Evolutionary conservation across 2,113 vertebrate genomes (phyloP).

Genomic region (Halichoeres trimaculatus): DNA sequence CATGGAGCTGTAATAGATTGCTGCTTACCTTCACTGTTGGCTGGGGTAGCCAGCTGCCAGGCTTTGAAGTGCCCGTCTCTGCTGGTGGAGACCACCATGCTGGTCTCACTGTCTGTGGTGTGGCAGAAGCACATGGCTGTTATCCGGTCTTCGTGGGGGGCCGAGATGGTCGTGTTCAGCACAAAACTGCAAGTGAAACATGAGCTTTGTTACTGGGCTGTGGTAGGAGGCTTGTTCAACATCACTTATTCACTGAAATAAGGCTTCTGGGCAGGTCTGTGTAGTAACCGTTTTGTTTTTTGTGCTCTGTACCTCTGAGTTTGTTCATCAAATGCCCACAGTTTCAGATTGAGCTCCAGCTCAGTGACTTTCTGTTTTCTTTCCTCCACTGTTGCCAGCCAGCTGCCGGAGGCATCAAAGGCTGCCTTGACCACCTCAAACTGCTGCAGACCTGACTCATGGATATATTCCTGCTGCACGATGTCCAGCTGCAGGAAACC

Average conservation of each 20-base stretch:
- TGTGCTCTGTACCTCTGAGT: constrained; percentile 86
- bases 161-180: constrained; percentile 91
- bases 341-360: constrained; percentile 89
- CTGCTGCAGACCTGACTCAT: constrained; percentile 87
- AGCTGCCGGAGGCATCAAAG: constrained; percentile 83
- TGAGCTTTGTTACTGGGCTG: not conserved
- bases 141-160: constrained; percentile 88
- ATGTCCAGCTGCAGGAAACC: constrained; percentile 89
- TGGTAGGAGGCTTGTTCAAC: not conserved
- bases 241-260: not conserved
- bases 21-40: constrained; percentile 75
- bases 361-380: constrained; percentile 80
- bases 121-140: constrained; percentile 89
- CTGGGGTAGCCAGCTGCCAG: constrained; percentile 86
- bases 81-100: constrained; percentile 88
- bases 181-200: constrained; percentile 83
- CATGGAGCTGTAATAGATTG: too few species aligned
- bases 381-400: constrained; percentile 95
- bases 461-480: constrained; percentile 93
- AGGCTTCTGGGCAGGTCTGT: not conserved
- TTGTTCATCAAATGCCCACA: constrained; percentile 88
- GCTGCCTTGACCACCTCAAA: constrained; percentile 88
- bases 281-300: not conserved
- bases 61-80: constrained; percentile 93
- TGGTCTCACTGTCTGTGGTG: constrained; percentile 69